Evolutionary conservation across 2,888 invertebrate genomes (phyloP).

Genomic region (Cylloceria caligata): DNA sequence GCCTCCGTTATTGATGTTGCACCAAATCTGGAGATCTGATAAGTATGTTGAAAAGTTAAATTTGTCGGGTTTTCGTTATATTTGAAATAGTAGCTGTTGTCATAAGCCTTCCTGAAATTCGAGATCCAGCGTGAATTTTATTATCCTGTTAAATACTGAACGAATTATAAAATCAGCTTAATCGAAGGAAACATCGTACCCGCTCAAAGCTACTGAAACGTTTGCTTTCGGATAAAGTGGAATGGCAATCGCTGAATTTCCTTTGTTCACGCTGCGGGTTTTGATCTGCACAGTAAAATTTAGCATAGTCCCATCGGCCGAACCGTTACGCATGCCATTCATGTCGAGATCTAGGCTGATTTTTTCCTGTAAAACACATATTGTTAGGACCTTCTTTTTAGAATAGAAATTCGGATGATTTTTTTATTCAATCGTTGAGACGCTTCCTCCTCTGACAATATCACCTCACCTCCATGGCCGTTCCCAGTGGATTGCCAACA

Average conservation of each 20-base stretch:
- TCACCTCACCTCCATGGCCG: conserved; percentile 71
- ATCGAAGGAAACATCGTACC: conserved; percentile 68
- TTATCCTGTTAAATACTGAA: not conserved
- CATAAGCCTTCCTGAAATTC: conserved; percentile 72
- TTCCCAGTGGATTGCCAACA: conserved; percentile 74
- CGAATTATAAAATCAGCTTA: not conserved
- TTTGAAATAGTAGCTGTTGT: conserved; percentile 71
- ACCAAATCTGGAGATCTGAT: conserved; percentile 75
- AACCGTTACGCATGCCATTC: conserved; percentile 69
- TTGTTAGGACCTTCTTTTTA: not conserved
- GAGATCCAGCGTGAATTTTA: not conserved
- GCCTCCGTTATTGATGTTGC: conserved; percentile 72
- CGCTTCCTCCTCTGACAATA: not conserved
- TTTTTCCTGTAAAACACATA: conserved; percentile 69
- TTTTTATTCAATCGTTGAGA: not conserved
- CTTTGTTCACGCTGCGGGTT: conserved; percentile 73
- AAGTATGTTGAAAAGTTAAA: conserved; percentile 75
- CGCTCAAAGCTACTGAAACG: conserved; percentile 72
- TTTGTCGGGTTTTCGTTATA: conserved; percentile 60
- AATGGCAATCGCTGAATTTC: conserved; percentile 53
- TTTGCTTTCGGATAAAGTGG: conserved; percentile 69
- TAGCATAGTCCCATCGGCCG: conserved; percentile 57
- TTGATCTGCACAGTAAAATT: conserved; percentile 63
- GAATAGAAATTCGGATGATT: not conserved
- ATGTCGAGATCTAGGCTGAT: conserved; percentile 77